A percentile compares a stretch with the other conserved stretches of the same genome.
Evolutionary conservation across 2,113 vertebrate genomes (phyloP).

Genomic region (Alexandromys fortis): DNA sequence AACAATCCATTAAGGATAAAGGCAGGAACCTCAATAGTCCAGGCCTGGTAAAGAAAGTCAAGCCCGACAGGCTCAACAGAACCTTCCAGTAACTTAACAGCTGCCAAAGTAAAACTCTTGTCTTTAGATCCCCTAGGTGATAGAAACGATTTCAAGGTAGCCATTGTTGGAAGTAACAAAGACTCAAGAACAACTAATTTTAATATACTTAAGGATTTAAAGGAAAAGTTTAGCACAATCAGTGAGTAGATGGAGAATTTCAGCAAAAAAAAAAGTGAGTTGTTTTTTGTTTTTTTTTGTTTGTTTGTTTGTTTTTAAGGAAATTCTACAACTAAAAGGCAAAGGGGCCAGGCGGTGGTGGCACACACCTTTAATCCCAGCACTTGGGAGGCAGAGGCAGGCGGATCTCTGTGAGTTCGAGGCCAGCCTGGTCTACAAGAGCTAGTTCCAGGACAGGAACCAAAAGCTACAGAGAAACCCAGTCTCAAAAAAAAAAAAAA

Average conservation of each 20-base stretch:
- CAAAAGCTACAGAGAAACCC: too few species aligned
- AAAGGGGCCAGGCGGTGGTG: too few species aligned
- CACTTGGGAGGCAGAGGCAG: too few species aligned
- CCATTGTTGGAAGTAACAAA: neutral
- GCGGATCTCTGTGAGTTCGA: too few species aligned
- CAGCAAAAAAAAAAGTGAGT: neutral
- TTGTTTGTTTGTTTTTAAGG: neutral
- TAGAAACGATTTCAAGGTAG: neutral
- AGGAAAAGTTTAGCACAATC: neutral
- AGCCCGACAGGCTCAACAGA: neutral
- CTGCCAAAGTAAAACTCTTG: neutral
- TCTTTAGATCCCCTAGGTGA: neutral
- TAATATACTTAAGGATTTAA: slow-evolving; percentile 21
- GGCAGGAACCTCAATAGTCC: neutral
- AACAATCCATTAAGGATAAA: neutral
- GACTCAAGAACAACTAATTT: neutral
- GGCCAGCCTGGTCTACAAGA: too few species aligned
- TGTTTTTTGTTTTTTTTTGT: neutral
- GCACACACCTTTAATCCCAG: too few species aligned
- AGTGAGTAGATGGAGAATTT: neutral
- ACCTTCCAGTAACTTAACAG: neutral
- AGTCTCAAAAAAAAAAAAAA: too few species aligned
- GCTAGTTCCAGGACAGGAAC: too few species aligned
- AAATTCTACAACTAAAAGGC: neutral
- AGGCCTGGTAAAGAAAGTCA: slow-evolving; percentile 1